Base-by-base conservation (phyloP, 2,113 vertebrate genomes). In the Nibea coibor region DNA sequence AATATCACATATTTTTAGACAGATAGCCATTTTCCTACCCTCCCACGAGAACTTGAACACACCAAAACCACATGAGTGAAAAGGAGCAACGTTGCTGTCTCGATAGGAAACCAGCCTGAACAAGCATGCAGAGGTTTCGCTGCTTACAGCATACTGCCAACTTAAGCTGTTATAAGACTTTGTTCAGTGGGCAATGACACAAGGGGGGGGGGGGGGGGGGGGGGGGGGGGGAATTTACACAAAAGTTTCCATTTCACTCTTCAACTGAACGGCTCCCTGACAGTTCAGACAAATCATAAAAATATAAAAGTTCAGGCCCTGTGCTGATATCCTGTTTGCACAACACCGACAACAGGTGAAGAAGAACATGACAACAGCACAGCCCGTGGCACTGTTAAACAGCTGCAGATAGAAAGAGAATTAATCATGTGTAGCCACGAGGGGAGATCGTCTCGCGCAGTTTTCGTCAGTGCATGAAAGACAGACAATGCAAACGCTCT, bases 261-360 rank as follows among this genome's bases (percentile, higher is more conserved):
- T 64, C 45, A 3, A 69, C 43, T 43, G 22, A 65, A 65, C 2
- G 3, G 7, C 69, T 70, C 62, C 53, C 53, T 57, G 15, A 80
- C 35, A 31, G 17, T 11, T 59, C 12, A 72, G 16, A 11, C 48
- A 31, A 19, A 53, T 56, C 1, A 15, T 56, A 9, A 69, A 15
- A 53, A 24, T 31, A 12, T 28, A 28, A 54, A 14, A 17, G 15
- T 4, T 45, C 53, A 26, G 45, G 62, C 45, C 3, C 47, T 24
- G 3, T 12, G 11, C 56, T 65, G 68, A 78, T 2, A 26, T 45
- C 16, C 42, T 35, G 19, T 61, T 71, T 68, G 50, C 31, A 3
- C 56, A 47, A 68, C 63, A 53, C 75, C 31, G 50, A 58, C 62
- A 75, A 35, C 28, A 88, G 80, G 56, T 31, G 74, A 71, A 51